Evolutionary conservation across 2,113 vertebrate species (phyloP).

Genomic region (Oplegnathus fasciatus): DNA sequence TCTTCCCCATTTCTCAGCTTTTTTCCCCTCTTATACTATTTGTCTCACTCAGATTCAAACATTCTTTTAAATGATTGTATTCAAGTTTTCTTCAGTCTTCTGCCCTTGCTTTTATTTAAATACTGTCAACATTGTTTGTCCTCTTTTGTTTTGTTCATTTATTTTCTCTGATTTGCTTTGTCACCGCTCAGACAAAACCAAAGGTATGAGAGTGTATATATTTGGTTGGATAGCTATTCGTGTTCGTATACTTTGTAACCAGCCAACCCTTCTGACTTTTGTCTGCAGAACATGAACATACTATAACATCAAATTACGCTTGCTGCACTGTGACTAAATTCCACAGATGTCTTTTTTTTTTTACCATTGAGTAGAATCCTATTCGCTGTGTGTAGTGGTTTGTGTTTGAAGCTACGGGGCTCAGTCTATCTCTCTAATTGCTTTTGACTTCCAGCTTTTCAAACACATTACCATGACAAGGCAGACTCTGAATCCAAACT

Average conservation of each 20-base stretch:
- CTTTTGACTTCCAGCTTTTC: conserved; percentile 69
- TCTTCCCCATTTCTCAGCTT: conserved; percentile 50
- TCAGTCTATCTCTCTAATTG: conserved; percentile 68
- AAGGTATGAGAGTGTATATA: not conserved
- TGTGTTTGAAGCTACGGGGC: conserved; percentile 61
- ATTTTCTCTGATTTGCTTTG: conserved; percentile 26
- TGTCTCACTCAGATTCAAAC: conserved; percentile 56
- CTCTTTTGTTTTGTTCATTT: conserved; percentile 22
- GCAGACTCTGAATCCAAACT: conserved; percentile 54
- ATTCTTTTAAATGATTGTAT: conserved; percentile 35
- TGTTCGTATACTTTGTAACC: conserved; percentile 3
- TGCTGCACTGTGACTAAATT: conserved; percentile 47
- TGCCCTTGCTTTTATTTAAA: conserved; percentile 23
- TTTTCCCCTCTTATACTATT: conserved; percentile 37
- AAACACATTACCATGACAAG: conserved; percentile 70
- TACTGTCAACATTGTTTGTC: not conserved
- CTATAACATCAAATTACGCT: conserved; percentile 44
- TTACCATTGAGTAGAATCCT: conserved; percentile 11
- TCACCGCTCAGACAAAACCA: not conserved
- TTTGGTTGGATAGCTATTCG: conserved; percentile 17
- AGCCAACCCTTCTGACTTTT: not conserved
- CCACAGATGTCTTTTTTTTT: conserved; percentile 27
- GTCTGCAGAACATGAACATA: conserved; percentile 25
- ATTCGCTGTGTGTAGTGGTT: conserved; percentile 41
- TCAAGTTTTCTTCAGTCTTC: conserved; percentile 19